Evolutionary conservation across 2,113 vertebrate species (phyloP), one percentile per base, ranked within the genome.

Genomic region (Megaleporinus macrocephalus): DNA sequence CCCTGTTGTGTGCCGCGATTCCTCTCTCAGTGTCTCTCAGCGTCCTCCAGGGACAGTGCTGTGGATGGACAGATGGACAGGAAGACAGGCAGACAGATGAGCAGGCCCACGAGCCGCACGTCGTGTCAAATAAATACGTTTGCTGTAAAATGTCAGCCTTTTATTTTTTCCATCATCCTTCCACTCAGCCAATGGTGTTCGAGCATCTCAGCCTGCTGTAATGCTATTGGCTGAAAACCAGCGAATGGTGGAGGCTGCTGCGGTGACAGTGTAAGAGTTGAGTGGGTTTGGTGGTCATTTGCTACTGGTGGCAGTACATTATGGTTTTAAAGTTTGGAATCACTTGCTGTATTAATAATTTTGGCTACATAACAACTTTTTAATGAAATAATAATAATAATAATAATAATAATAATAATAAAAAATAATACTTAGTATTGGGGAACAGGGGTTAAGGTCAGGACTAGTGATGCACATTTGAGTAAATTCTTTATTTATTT

Each of bases 191-290:
- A 86, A 86, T 79, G 76, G 65, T 27, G 65, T 83, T 70, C 24
- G 15, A 68, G 80, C 84, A 84, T 88, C 61, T 83, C 82, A 86
- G 78, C 85, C 84, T 84, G 84, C 87, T 86, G 87, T 66, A 49
- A 84, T 87, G 85, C 71, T 72, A 79, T 41, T 77, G 82, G 72
- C 82, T 30, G 76, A 81, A 30, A 41, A 70, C 68, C 84, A 29
- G 53, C 53, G 22, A 82, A 59, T 51, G 69, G 72, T 74, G 73
- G 11, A 33, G 36, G 30, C 0, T 44, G 44, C 5, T 30, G 61
- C 47, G 1, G 49, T 51, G 66, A 33, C 71, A 55, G 66, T 62
- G 36, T 33, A 6, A 49, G 47, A 80, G 61, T 73, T 62, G 44
- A 33, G 5, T 9, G 29, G 18, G 22, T 59, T 22, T 15, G 24